Evolutionary conservation across 2,888 invertebrate genomes (phyloP).

Genomic region (Hoplodrina ambigua): DNA sequence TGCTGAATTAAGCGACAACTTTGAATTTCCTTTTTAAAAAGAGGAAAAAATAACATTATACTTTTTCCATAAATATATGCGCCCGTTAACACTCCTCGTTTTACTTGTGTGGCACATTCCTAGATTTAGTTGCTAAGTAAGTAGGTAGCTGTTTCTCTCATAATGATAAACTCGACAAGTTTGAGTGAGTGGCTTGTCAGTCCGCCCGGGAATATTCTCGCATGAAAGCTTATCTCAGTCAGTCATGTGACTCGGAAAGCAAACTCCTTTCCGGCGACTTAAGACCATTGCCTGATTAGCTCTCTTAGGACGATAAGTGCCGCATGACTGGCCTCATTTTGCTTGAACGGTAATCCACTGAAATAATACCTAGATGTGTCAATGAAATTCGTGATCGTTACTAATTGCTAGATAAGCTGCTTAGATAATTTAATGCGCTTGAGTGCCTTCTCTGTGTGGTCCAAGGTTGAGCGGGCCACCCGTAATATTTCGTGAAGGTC

Average conservation of each 20-base stretch:
- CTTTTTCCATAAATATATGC: not conserved
- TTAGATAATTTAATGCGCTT: constrained; percentile 36
- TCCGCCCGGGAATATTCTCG: constrained; percentile 46
- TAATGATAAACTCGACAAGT: constrained; percentile 52
- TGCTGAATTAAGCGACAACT: not conserved
- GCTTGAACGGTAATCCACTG: constrained; percentile 44
- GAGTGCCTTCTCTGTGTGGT: constrained; percentile 33
- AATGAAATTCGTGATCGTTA: constrained; percentile 40
- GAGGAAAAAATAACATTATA: not conserved
- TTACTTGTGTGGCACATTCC: constrained; percentile 6
- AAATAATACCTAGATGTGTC: constrained; percentile 50
- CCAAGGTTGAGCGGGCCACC: not conserved
- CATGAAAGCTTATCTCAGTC: constrained; percentile 47
- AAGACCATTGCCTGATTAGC: constrained; percentile 53
- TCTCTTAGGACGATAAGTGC: constrained; percentile 50
- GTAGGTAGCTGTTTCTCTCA: constrained; percentile 20
- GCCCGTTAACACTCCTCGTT: not conserved
- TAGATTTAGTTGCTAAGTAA: constrained; percentile 19
- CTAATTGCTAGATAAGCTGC: constrained; percentile 48
- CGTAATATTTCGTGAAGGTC: not conserved
- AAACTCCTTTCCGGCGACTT: constrained; percentile 49
- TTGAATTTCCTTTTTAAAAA: no score
- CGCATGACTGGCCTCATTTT: constrained; percentile 46
- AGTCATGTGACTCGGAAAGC: constrained; percentile 47
- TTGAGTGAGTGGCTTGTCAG: constrained; percentile 41